Evolutionary conservation across 2,113 vertebrate species (phyloP), one percentile per base, ranked within the genome.

Genomic region (Pomatostomus ruficeps): DNA sequence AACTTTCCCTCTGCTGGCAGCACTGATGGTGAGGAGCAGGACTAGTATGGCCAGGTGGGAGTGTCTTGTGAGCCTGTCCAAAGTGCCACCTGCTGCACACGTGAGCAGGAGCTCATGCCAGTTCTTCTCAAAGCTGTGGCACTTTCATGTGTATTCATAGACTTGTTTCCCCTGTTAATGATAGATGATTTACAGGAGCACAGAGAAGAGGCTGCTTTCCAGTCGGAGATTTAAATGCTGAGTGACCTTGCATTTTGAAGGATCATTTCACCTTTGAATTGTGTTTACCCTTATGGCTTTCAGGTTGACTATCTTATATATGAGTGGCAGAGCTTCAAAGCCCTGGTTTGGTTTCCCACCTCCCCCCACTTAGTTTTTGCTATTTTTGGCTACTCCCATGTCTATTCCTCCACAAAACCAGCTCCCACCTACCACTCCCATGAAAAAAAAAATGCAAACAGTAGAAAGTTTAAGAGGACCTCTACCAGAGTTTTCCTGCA

Each of bases 141-240:
- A 5, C 28, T 79, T 91, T 33, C 28, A 49, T 35, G 31, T 33
- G 7, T 63, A 29, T 78, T 71, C 73, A 77, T 20, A 29, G 45
- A 21, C 36, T 72, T 55, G 18, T 67, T 84, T 89, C n/a, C 24
- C n/a, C 31, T 31, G 29, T 51, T 93, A 49, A 25, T 59, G 54
- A 89, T 75, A 85, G 77, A 81, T 91, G 73, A 95, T 94, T 95
- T 93, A 93, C 89, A 95, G 65, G 48, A 75, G 29, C 65, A 57
- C 48, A 61, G 49, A 67, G 57, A 68, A 57, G 68, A 89, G 55
- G 62, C 68, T 42, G 33, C 24, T 66, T 26, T 74, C 55, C 12
- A 6, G 35, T 22, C 71, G 73, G 35, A 6, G 1, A 26, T 54
- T 71, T 52, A 84, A 54, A 45, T 26, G 21, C 52, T 84, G 25